A percentile compares a stretch with the other conserved stretches of the same genome.
phyloP scores from a whole-genome alignment of 1,140 invertebrate species.

The Cryptotermes secundus region DNA sequence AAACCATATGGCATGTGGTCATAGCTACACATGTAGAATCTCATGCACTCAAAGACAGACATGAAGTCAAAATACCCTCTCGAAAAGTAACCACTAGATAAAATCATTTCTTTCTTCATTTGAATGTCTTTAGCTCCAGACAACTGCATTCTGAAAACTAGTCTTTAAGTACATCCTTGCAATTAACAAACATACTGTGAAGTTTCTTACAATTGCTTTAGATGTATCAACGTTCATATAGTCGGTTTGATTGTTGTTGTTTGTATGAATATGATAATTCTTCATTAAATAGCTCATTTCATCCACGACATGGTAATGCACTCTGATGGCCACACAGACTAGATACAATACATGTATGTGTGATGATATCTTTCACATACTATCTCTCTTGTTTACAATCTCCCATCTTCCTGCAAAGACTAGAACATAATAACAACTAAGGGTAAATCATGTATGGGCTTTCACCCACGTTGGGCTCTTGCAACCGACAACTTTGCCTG shows the following conservation, averaged over 20 bases:
- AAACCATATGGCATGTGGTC: neutral
- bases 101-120: neutral
- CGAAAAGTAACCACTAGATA: neutral
- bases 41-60: neutral
- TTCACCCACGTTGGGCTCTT: neutral
- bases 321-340: neutral
- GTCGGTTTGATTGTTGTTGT: neutral
- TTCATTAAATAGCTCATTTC: neutral
- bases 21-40: neutral
- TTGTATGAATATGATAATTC: neutral
- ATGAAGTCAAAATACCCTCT: neutral
- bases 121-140: neutral
- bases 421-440: slow-evolving; percentile 5
- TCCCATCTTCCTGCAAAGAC: neutral
- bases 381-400: neutral
- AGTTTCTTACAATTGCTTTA: neutral
- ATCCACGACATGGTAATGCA: neutral
- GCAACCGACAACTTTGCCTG: neutral
- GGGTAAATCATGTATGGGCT: neutral
- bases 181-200: neutral
- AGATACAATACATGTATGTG: neutral
- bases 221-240: neutral
- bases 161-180: neutral
- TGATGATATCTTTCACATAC: too few species aligned
- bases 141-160: neutral